Evolutionary conservation across 2,888 invertebrate species (phyloP), one percentile per base, ranked within the genome.

Genomic region (Druceiella hillmani): DNA sequence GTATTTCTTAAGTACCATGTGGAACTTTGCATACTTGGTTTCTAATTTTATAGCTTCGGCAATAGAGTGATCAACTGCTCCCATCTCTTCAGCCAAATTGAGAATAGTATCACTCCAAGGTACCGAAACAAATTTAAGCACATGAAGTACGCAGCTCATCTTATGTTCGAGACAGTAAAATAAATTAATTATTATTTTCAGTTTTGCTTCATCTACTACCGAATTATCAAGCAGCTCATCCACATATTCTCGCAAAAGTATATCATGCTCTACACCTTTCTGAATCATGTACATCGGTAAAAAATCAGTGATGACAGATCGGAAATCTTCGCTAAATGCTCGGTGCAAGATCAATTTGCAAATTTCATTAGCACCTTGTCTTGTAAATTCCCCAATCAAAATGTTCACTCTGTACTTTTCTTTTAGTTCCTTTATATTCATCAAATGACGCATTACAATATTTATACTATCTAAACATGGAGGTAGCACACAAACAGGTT

Each of bases 391-490:
- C 50, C 58, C 61, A 5, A 70, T 47, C 36, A 66, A 49, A 56
- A 70, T 61, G 44, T 69, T 69, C n/a, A 70, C 65, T 56, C 59
- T 68, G 49, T 66, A 66, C 49, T 64, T 70, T 29, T 69, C 67
- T 53, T 66, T 68, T 22, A 70, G 48, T 49, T 69, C 67, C 44
- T 59, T 58, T 35, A 70, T 62, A 43, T 65, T 61, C 44, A 55
- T 56, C 31, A 70, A 62, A 44, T 61, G 62, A 46, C 62, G 62
- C 54, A 64, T 66, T 17, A 70, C 47, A 16, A 59, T 46, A 53
- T 66, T 66, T 40, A 70, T 54, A 47, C 65, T 64, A 52, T 70
- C 69, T 55, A 70, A 60, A 40, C 69, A 66, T 45, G 65, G 57
- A 27, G 69, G 70, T 41, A 64, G 55, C 26, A 70, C 47, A 33